These are phyloP conservation scores for Dallia pectoralis DNA, from an alignment of 2,797 vertebrate species.

Conservation along the genomic window DNA sequence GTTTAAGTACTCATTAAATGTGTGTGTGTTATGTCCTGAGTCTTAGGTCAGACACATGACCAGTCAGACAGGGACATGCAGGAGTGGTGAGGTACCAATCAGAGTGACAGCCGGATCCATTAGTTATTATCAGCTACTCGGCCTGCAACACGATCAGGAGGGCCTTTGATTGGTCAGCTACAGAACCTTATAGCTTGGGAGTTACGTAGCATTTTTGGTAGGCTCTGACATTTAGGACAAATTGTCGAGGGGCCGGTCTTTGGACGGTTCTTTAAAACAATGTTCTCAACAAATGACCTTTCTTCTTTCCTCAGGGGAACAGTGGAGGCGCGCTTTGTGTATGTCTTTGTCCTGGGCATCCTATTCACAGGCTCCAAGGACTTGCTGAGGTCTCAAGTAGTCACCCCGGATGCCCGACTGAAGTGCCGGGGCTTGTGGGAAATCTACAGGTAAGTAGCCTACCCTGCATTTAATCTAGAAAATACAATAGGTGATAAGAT, in stretches of 20 bases:
- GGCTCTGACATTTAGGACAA: neutral
- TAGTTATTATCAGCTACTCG: neutral
- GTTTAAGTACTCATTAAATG: no score
- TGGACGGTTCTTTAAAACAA: neutral
- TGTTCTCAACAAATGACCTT: conserved; percentile 2
- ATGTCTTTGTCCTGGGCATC: conserved; percentile 91
- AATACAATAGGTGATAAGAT: neutral
- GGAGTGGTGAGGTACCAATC: no score
- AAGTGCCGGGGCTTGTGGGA: conserved; percentile 89
- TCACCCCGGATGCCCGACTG: conserved; percentile 66
- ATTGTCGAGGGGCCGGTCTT: neutral
- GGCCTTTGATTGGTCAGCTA: no score
- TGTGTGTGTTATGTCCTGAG: no score
- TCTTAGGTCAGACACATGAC: no score
- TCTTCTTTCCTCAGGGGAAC: conserved; percentile 78
- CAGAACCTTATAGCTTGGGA: no score
- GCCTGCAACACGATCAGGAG: no score
- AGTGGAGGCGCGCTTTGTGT: conserved; percentile 93
- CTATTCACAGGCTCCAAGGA: conserved; percentile 91
- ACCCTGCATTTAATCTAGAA: neutral
- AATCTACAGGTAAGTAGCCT: conserved; percentile 51
- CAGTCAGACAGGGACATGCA: no score
- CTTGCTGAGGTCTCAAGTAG: conserved; percentile 85
- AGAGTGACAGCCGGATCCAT: no score
- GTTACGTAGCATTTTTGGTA: no score